Conservation (phyloP, 2,888 invertebrate species). For the Sphaerophoria taeniata region DNA sequence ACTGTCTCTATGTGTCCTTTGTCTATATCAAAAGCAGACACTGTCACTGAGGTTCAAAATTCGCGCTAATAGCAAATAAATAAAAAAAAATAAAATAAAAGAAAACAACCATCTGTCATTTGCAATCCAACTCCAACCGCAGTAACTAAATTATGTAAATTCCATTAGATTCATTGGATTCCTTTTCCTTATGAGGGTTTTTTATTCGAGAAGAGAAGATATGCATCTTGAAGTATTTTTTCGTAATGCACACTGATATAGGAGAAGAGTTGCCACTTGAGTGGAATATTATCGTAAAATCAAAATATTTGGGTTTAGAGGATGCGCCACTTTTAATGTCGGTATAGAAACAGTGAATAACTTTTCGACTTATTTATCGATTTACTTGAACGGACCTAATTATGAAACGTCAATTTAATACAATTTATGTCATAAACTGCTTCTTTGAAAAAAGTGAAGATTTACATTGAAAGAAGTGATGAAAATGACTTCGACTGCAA, state of each 20-base stretch:
- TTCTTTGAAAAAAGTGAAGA: too few relatives aligned
- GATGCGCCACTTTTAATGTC: too few relatives aligned
- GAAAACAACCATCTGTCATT: slow-evolving; percentile 68
- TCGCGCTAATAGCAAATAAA: slow-evolving; percentile 1
- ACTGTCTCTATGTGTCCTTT: slow-evolving; percentile 5
- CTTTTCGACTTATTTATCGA: too few relatives aligned
- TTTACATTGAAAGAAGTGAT: too few relatives aligned
- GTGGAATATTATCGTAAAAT: neutral
- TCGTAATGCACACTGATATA: neutral
- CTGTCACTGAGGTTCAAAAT: neutral
- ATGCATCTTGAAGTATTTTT: slow-evolving; percentile 50
- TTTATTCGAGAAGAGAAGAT: slow-evolving; percentile 36
- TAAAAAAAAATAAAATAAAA: slow-evolving; percentile 43
- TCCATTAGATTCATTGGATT: slow-evolving; percentile 80
- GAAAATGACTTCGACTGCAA: too few relatives aligned
- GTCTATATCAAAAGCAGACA: neutral
- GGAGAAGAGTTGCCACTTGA: slow-evolving; percentile 7
- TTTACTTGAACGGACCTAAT: too few relatives aligned
- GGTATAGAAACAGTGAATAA: too few relatives aligned
- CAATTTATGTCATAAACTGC: too few relatives aligned
- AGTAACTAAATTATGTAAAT: slow-evolving; percentile 75
- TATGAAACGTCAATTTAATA: too few relatives aligned
- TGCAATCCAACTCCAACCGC: slow-evolving; percentile 69
- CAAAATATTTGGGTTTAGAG: too few relatives aligned
- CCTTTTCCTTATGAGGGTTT: slow-evolving; percentile 77